These are phyloP conservation scores for Antheraea assamensis DNA, from an alignment of 2,888 invertebrate genomes.

Conservation along the genomic window DNA sequence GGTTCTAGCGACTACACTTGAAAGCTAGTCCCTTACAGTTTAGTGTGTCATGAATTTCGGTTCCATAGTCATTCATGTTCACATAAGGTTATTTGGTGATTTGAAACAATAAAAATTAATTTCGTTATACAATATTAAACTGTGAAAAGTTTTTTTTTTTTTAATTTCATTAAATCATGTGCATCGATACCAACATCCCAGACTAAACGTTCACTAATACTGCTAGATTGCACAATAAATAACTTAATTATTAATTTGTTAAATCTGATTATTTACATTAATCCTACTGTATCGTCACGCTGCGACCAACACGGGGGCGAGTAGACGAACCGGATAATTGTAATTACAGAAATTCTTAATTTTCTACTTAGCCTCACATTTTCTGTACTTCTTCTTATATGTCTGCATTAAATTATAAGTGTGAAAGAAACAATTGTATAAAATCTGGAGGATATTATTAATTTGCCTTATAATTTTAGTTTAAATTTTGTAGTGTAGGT, in stretches of 20 bases:
- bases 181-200: conserved; percentile 16
- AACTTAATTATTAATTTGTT: conserved; percentile 57
- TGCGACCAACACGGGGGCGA: background rate
- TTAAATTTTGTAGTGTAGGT: too few relatives aligned
- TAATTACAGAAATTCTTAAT: background rate
- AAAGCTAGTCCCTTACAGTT: background rate
- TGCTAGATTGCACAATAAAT: conserved; percentile 83
- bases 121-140: background rate
- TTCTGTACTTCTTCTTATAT: background rate
- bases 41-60: background rate
- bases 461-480: too few relatives aligned
- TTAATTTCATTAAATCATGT: background rate
- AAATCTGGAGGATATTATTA: too few relatives aligned
- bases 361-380: background rate
- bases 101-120: background rate
- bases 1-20: background rate
- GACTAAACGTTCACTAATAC: conserved; percentile 55
- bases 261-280: conserved; percentile 47
- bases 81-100: background rate
- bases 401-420: background rate
- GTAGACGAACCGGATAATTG: background rate
- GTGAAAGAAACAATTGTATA: background rate
- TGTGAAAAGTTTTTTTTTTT: background rate
- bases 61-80: background rate
- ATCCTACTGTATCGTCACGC: conserved; percentile 17